Evolutionary conservation across 2,113 vertebrate genomes (phyloP).

Genomic region (Pteropus alecto): DNA sequence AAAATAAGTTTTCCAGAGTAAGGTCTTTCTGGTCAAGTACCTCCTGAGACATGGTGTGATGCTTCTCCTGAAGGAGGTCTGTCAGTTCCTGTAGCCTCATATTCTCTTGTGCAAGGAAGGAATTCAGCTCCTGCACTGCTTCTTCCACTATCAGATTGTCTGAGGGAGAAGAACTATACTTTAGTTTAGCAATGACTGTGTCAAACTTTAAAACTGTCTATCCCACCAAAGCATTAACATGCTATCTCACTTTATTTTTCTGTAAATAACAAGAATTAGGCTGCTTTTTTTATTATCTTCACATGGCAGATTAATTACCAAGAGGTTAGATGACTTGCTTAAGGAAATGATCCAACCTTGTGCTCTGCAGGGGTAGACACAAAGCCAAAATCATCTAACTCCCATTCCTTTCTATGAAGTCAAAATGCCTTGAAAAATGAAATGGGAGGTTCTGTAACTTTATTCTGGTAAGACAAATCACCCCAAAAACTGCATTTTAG

Average conservation of each 20-base stretch:
- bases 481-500: neutral
- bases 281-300: neutral
- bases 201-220: neutral
- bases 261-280: neutral
- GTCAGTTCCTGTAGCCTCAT: conserved; percentile 90
- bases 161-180: conserved; percentile 68
- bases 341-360: neutral
- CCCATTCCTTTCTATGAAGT: neutral
- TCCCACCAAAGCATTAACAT: neutral
- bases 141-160: conserved; percentile 86
- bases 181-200: conserved; percentile 2
- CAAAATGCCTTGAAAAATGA: conserved; percentile 12
- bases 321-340: neutral
- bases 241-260: neutral
- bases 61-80: conserved; percentile 93
- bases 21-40: conserved; percentile 69
- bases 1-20: neutral
- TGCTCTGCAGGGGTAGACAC: neutral
- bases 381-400: neutral
- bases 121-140: conserved; percentile 88
- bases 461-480: neutral
- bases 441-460: neutral
- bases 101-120: conserved; percentile 90
- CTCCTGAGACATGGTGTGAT: conserved; percentile 95
- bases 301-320: neutral